phyloP scores from a whole-genome alignment of 92 coral and sea anemone species.

The Blastomussa wellsi region DNA sequence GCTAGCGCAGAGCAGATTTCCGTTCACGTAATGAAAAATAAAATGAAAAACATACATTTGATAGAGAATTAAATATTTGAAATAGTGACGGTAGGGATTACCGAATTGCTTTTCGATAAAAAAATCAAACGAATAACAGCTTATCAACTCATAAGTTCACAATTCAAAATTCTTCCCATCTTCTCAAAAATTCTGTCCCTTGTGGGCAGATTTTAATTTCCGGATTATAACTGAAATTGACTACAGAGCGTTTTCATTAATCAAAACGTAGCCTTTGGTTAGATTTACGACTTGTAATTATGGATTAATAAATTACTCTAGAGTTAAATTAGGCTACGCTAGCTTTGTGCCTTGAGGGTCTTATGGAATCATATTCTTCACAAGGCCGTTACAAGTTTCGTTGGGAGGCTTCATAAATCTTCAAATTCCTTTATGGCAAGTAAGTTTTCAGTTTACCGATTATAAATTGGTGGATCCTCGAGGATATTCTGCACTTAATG shows the following conservation, averaged over 20 bases:
- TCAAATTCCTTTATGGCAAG: slow-evolving; percentile 23
- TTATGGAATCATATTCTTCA: background rate
- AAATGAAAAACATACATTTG: background rate
- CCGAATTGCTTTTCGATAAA: background rate
- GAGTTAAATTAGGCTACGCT: background rate
- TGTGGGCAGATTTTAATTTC: slow-evolving; percentile 43
- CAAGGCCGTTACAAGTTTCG: no score
- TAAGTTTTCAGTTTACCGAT: background rate
- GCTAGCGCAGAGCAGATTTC: background rate
- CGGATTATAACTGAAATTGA: slow-evolving; percentile 13
- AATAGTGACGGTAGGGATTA: background rate
- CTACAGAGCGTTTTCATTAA: slow-evolving; percentile 10
- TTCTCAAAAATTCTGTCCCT: slow-evolving; percentile 5
- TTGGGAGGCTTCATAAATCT: background rate
- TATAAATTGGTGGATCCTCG: background rate
- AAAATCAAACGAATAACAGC: background rate
- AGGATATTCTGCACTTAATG: background rate
- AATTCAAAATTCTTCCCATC: background rate
- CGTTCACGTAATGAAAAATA: background rate
- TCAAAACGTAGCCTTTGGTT: slow-evolving; percentile 15
- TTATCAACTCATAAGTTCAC: background rate
- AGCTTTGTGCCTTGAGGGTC: background rate
- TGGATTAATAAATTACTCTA: background rate
- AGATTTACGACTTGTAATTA: background rate
- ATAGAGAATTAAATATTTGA: background rate